A percentile compares a stretch with the other conserved stretches of the same genome.
These are phyloP conservation scores for Terrapene triunguis DNA, from an alignment of 2,113 vertebrate species.

Conservation along the genomic window DNA sequence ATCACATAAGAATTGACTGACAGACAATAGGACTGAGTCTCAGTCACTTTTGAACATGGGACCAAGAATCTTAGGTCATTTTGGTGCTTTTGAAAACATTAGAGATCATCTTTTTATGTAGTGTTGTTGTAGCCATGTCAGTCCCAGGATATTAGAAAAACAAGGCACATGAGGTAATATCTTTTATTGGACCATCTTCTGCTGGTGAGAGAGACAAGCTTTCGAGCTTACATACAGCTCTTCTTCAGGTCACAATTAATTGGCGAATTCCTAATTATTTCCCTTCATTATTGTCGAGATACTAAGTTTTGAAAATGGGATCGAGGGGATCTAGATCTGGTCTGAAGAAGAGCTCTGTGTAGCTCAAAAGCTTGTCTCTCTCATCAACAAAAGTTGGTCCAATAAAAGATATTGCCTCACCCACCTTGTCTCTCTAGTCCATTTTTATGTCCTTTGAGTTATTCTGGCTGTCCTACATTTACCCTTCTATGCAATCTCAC, in stretches of 20 bases:
- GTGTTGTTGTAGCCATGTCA: not conserved
- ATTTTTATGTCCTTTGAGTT: fast-evolving
- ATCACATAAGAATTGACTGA: not conserved
- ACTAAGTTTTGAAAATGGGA: not conserved
- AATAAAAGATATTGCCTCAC: not conserved
- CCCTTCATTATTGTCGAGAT: constrained; percentile 23
- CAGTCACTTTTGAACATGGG: not conserved
- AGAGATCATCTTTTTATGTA: not conserved
- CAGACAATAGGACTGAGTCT: not conserved
- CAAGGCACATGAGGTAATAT: not conserved
- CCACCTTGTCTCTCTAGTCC: too few relatives aligned
- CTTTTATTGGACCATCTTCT: not conserved
- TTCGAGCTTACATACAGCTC: not conserved
- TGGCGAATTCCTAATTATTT: constrained; percentile 67
- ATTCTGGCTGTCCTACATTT: not conserved
- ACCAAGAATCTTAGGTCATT: not conserved
- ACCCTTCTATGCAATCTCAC: not conserved
- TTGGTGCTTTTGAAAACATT: not conserved
- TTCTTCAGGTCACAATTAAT: constrained; percentile 68
- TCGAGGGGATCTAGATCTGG: too few relatives aligned
- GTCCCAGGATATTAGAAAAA: not conserved
- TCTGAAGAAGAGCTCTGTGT: not conserved
- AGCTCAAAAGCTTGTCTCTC: not conserved
- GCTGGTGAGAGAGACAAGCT: not conserved
- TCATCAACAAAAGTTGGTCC: not conserved